Evolutionary conservation across 2,797 vertebrate genomes (phyloP).

Genomic region (Oreochromis mossambicus): DNA sequence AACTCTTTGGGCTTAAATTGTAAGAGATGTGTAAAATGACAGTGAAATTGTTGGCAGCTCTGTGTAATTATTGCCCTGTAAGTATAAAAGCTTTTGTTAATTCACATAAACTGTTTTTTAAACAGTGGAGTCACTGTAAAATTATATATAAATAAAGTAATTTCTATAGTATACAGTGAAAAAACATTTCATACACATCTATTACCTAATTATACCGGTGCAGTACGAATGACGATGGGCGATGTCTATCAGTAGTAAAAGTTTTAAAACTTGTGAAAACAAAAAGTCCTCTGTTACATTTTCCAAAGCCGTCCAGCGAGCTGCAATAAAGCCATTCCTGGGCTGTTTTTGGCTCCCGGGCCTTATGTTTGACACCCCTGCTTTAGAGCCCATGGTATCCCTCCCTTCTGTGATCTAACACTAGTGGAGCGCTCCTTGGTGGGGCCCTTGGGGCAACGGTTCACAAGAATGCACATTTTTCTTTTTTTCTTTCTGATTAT

Average conservation of each 20-base stretch:
- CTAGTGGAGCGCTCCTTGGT: neutral
- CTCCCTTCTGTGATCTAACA: neutral
- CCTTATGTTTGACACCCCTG: too few species aligned
- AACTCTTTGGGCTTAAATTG: fast-evolving
- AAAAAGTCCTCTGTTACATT: neutral
- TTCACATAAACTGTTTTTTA: neutral
- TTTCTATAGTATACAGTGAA: neutral
- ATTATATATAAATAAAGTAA: neutral
- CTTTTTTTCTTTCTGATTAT: neutral
- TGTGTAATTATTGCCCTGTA: neutral
- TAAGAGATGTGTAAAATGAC: neutral
- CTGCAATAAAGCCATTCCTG: neutral
- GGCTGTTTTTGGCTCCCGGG: neutral
- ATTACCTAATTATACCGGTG: neutral
- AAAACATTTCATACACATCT: neutral
- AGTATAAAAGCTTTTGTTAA: neutral
- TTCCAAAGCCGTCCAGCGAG: neutral
- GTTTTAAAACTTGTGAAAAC: neutral
- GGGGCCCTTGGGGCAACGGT: neutral
- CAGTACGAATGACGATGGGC: neutral
- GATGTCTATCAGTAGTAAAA: neutral
- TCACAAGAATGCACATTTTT: neutral
- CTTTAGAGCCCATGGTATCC: neutral
- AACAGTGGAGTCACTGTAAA: neutral
- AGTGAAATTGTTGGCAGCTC: neutral